Base-by-base conservation (phyloP, 2,888 invertebrate genomes). In the Thumatha senex region DNA sequence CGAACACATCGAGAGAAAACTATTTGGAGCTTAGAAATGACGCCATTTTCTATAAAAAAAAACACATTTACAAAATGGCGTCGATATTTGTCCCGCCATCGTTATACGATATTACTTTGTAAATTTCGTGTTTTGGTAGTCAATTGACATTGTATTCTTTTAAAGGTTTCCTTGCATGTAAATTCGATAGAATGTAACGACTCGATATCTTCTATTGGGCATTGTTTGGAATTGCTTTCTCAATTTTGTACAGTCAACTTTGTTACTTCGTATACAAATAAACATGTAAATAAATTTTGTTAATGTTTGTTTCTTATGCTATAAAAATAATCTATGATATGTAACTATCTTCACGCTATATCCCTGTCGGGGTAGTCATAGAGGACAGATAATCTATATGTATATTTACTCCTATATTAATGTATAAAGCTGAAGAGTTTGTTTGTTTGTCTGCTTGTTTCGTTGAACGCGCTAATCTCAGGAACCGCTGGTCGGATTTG, bases 11-110 rank as follows among this genome's bases (percentile, higher is more conserved):
- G 53, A 60, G 52, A 74, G 75, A 72, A 74, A 76, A 73, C 76
- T 72, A 71, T 73, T 72, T 63, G 52, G 51, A 57, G 65, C 67
- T 65, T 66, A 67, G 69, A 65, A 74, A 74, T 56, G 69, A 58
- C 67, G 60, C 67, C 71, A 74, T 80, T 76, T 77, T 72, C 74
- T 45, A 53, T 50, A 48, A n/a, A n/a, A n/a, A n/a, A n/a, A 56
- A 54, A 54, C 63, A 67, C 64, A 58, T 54, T 56, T 50, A 55
- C 63, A 61, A 62, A 73, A 76, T 70, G 64, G 67, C 61, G 38
- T 49, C 51, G 29, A 36, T 60, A 56, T 64, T 66, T 57, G 58
- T 62, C 58, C 43, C 58, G 48, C 53, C 61, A 50, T 61, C 18
- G 18, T 24, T 67, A 61, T 58, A 63, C 53, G 58, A 61, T 69